Evolutionary conservation across 1,140 invertebrate genomes (phyloP), one percentile per base, ranked within the genome.

Genomic region (Lepidurus couesii): DNA sequence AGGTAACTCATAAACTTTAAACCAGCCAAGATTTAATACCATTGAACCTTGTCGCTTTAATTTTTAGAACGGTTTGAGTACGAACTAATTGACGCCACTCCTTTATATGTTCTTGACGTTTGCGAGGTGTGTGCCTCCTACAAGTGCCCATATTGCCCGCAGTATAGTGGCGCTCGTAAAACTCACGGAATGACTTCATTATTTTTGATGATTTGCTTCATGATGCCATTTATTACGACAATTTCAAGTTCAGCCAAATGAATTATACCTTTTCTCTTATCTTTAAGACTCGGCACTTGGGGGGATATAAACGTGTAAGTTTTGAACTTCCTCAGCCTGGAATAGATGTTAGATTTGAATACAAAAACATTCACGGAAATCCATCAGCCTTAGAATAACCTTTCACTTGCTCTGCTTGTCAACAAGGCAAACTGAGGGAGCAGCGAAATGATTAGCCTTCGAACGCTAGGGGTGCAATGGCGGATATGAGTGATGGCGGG

Each of bases 91-190:
- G 87, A 88, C 77, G 87, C 88, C 1, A 87, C 87, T 75, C 84
- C 86, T 44, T 83, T 90, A 44, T 88, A 88, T 77, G 82, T 86
- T 1, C 83, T 89, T 77, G 88, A 87, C 81, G 89, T 91, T 47
- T 91, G 90, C 82, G 88, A 89, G 81, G 90, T 90, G 43, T 90
- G 89, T 82, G 90, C 89, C 0, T 89, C 88, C 1, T 90, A 88
- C 81, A 89, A 90, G 82, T 90, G 89, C 83, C 89, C 89, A 0
- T 90, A 90, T 80, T 90, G 89, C 82, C 88, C 89, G 0, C 83
- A 83, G 74, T 87, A 86, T 82, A 88, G 83, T 26, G 77, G 75
- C 7, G 80, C 16, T 16, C n/a, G 16, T 9, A 4, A 65, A 65
- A 1, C 21, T 16, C n/a, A 65, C 53, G 7, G 53, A 9, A 65